These are phyloP conservation scores for Sternotherus odoratus DNA, from an alignment of 2,797 vertebrate species.

Conservation along the genomic window DNA sequence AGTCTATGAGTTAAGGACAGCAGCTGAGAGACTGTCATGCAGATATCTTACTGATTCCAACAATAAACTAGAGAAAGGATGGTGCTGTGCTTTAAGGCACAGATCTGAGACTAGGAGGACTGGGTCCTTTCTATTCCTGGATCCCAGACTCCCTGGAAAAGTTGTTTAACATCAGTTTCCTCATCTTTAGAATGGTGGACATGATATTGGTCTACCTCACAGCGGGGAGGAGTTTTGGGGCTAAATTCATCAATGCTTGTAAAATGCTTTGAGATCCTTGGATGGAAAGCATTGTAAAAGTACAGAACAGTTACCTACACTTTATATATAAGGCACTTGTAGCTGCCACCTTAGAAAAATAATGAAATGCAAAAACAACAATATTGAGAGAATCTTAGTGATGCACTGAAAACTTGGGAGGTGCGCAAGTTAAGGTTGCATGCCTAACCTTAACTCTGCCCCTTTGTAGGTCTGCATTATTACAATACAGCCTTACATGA, in stretches of 20 bases:
- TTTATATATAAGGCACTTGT: background rate
- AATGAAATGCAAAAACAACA: background rate
- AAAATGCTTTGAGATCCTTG: background rate
- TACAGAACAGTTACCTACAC: background rate
- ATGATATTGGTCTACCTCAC: background rate
- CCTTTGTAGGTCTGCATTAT: background rate
- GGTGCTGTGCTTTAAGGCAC: background rate
- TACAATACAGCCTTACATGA: background rate
- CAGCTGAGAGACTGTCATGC: background rate
- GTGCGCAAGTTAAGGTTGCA: background rate
- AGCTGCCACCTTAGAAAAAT: background rate
- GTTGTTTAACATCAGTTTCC: background rate
- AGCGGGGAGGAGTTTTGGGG: background rate
- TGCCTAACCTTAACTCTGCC: background rate
- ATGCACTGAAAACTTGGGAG: background rate
- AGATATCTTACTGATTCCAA: background rate
- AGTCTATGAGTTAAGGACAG: background rate
- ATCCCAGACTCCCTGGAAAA: background rate
- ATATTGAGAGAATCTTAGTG: background rate
- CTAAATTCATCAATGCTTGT: background rate
- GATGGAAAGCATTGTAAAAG: background rate
- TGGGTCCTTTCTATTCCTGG: background rate
- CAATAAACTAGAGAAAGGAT: background rate
- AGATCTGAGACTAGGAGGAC: background rate
- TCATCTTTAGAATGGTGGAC: background rate